These are phyloP conservation scores for Himalopsyche phryganea DNA, from an alignment of 1,140 invertebrate species.

Conservation along the genomic window DNA sequence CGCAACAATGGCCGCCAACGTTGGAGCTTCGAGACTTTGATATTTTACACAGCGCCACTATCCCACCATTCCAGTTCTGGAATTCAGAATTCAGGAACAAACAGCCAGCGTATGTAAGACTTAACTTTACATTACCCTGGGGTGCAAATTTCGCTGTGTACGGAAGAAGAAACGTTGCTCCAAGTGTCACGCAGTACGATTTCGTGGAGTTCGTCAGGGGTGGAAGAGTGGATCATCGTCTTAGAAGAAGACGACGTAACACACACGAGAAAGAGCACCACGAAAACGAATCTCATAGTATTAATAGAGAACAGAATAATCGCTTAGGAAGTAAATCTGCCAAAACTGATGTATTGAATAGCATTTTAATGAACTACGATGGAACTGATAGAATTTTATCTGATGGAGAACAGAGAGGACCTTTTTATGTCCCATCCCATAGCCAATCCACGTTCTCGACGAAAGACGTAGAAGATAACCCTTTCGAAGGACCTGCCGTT, in stretches of 20 bases:
- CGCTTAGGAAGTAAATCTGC: slow-evolving; percentile 29
- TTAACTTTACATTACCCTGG: slow-evolving; percentile 87
- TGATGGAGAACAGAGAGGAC: slow-evolving; percentile 40
- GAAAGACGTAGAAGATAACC: slow-evolving; percentile 17
- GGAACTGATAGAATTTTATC: slow-evolving; percentile 46
- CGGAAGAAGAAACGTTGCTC: slow-evolving; percentile 84
- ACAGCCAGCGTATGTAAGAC: slow-evolving; percentile 80
- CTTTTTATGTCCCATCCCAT: slow-evolving; percentile 38
- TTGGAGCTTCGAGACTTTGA: slow-evolving; percentile 78
- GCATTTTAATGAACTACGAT: slow-evolving; percentile 52
- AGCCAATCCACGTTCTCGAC: slow-evolving; percentile 15
- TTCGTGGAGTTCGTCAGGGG: slow-evolving; percentile 89
- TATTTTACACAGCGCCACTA: slow-evolving; percentile 72
- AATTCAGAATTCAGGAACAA: slow-evolving; percentile 86
- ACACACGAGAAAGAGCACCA: slow-evolving; percentile 36
- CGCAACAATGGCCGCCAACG: slow-evolving; percentile 69
- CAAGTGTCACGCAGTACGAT: slow-evolving; percentile 93
- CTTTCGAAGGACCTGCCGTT: slow-evolving; percentile 32
- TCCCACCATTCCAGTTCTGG: slow-evolving; percentile 88
- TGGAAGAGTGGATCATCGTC: slow-evolving; percentile 71
- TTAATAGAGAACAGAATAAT: slow-evolving; percentile 19
- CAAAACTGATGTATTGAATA: slow-evolving; percentile 48
- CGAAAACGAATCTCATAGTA: slow-evolving; percentile 34
- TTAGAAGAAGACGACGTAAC: slow-evolving; percentile 54
- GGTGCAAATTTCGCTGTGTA: slow-evolving; percentile 92